These are phyloP conservation scores for Thaumatotibia leucotreta DNA, from an alignment of 1,140 invertebrate species.

Conservation along the genomic window DNA sequence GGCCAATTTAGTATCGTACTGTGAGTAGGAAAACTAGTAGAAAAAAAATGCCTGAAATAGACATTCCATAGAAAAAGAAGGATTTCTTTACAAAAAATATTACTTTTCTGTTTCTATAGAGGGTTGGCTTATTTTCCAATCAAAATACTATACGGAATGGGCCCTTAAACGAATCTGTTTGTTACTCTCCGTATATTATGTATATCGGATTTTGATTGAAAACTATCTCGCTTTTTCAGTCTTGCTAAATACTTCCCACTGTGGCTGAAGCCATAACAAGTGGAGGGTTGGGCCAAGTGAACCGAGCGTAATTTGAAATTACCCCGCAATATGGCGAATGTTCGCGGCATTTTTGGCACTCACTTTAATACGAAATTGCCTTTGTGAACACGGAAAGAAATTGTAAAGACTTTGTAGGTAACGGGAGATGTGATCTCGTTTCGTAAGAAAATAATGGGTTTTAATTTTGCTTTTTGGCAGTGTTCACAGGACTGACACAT, in stretches of 20 bases:
- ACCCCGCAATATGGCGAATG: conserved; percentile 31
- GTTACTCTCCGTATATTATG: too few relatives aligned
- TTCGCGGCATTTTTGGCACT: conserved; percentile 38
- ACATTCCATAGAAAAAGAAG: too few relatives aligned
- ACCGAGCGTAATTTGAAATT: conserved; percentile 58
- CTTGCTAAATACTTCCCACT: background rate
- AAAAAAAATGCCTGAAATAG: too few relatives aligned
- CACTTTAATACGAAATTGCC: conserved; percentile 43
- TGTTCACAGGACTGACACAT: background rate
- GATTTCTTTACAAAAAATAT: too few relatives aligned
- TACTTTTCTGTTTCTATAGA: too few relatives aligned
- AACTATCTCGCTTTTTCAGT: background rate
- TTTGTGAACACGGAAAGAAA: conserved; percentile 13
- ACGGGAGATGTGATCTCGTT: background rate
- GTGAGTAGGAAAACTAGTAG: too few relatives aligned
- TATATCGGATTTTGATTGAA: background rate
- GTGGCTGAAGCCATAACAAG: conserved; percentile 14
- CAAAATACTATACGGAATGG: too few relatives aligned
- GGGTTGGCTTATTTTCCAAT: too few relatives aligned
- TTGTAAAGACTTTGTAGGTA: conserved; percentile 3
- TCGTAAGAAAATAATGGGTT: background rate
- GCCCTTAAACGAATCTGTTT: too few relatives aligned
- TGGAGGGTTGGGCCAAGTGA: conserved; percentile 38
- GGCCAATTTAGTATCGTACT: too few relatives aligned
- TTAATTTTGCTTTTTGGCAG: conserved; percentile 6